Conservation (phyloP, 1,140 invertebrate genomes). For the Heliothis subflexa region DNA sequence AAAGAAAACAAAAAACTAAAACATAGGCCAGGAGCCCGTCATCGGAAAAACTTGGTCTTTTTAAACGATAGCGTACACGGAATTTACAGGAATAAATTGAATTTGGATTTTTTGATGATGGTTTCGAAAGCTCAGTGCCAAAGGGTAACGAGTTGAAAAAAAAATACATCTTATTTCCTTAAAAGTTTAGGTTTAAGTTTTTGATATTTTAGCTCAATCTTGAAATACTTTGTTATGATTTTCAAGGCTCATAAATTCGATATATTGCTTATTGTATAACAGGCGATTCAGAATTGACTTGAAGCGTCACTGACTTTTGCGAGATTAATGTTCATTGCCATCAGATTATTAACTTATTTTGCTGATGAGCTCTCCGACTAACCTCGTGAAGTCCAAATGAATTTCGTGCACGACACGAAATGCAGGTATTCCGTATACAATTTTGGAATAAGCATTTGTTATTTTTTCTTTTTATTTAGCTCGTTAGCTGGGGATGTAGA, state of each 20-base stretch:
- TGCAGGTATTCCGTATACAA: background rate
- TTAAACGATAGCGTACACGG: background rate
- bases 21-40: background rate
- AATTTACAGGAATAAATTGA: background rate
- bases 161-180: too few relatives aligned
- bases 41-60: background rate
- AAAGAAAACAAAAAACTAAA: background rate
- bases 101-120: background rate
- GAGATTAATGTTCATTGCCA: too few relatives aligned
- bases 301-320: too few relatives aligned
- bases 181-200: too few relatives aligned
- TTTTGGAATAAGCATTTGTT: constrained; percentile 4
- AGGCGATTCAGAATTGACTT: too few relatives aligned
- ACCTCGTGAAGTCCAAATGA: background rate
- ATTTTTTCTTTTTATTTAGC: background rate
- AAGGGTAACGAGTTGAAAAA: too few relatives aligned
- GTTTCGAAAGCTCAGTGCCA: background rate
- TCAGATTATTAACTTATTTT: too few relatives aligned
- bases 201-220: too few relatives aligned
- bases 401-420: constrained; percentile 5
- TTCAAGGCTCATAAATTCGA: too few relatives aligned
- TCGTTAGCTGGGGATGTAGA: background rate
- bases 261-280: background rate
- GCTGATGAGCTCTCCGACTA: background rate
- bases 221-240: too few relatives aligned